Evolutionary conservation across 2,888 invertebrate genomes (phyloP), one percentile per base, ranked within the genome.

Genomic region (Caenorhabditis sulstoni): DNA sequence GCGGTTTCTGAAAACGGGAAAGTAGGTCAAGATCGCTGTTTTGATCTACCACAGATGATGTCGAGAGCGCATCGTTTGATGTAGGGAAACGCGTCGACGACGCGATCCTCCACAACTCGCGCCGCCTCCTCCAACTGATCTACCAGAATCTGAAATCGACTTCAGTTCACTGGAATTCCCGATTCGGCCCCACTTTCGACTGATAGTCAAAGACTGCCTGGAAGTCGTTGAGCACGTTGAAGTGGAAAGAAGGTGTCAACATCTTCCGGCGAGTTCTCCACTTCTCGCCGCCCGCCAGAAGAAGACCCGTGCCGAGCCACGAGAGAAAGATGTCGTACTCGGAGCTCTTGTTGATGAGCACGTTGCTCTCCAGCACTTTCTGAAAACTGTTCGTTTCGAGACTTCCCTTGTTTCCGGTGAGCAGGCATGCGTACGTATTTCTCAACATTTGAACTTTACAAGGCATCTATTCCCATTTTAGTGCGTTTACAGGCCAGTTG

Each of bases 21-120:
- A 9, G 29, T 29, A 29, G 3, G 11, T 41, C 41, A 41, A n/a
- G n/a, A n/a, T n/a, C 41, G 3, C 41, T 9, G 14, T 23, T 14
- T 59, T 18, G 16, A 61, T 44, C 14, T 52, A 87, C 87, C 88
- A 73, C 88, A 88, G 57, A 88, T 88, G 18, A 88, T 92, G 84
- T 93, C 93, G 62, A 93, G 86, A 2, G 93, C 91, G 85, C 92
- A 92, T 12, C 91, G 86, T 14, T 92, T 91, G n/a, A 92, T 90
- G 68, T 91, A 90, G 9, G 91, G 91, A 68, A 91, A 92, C 9
- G 92, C 90, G 84, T 93, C 91, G 66, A 92, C 90, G 91, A 49
- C 50, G 1, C 44, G 49, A 1, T 73, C 53, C 2, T 37, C 18
- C 2, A 7, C 45, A 3, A 9, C n/a, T 3, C 57, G 57, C 37